Conservation (phyloP, 2,797 vertebrate species). For the Spheniscus humboldti region DNA sequence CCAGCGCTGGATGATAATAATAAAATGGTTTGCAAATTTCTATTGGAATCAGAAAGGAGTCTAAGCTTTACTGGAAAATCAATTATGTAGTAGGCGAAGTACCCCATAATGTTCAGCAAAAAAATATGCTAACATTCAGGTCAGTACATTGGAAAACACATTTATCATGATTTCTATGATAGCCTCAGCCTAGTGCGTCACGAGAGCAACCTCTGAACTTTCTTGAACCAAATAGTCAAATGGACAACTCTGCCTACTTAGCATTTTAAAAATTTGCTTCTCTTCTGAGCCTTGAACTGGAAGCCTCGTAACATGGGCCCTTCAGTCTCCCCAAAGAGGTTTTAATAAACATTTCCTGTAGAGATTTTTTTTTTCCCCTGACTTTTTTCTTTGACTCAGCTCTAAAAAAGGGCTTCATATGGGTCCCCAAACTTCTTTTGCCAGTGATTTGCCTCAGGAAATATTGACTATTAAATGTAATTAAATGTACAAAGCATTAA, state of each 20-base stretch:
- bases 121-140: constrained; percentile 59
- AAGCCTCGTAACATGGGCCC: background rate
- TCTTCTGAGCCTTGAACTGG: background rate
- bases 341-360: background rate
- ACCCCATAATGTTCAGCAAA: constrained; percentile 56
- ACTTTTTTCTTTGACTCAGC: background rate
- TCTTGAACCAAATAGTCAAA: constrained; percentile 27
- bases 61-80: constrained; percentile 68
- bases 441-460: background rate
- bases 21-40: constrained; percentile 41
- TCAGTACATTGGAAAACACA: constrained; percentile 62
- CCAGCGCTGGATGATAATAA: background rate
- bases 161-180: constrained; percentile 58
- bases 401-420: background rate
- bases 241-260: constrained; percentile 15
- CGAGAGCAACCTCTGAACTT: constrained; percentile 52
- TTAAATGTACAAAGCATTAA: background rate
- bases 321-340: background rate
- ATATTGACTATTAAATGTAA: background rate
- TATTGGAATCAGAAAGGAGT: constrained; percentile 33
- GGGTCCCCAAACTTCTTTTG: background rate
- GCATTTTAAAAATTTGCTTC: constrained; percentile 28
- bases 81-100: constrained; percentile 33
- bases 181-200: background rate
- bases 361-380: background rate